Base-by-base conservation (phyloP, 2,797 vertebrate genomes). In the Cottoperca gobio region DNA sequence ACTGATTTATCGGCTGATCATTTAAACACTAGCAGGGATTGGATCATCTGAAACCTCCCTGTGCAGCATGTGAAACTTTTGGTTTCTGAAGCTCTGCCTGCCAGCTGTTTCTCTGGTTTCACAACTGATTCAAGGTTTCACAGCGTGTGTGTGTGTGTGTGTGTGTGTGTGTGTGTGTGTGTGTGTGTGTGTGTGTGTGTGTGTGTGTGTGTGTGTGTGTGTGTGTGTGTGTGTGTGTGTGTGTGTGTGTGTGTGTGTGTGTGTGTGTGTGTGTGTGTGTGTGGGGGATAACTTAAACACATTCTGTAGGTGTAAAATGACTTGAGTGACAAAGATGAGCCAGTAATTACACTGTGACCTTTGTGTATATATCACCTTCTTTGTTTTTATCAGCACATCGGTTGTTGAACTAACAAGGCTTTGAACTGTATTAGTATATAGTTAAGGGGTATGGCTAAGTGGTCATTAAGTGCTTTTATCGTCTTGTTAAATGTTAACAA, bases 61-160 rank as follows among this genome's bases (percentile, higher is more conserved):
- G 43, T 43, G 13, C 24, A 60, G 21, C 43, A 28, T 13, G 19
- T 21, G 7, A 62, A 80, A 35, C 31, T 62, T 16, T 52, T 65
- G 43, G 21, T 26, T 69, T 28, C 53, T 54, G 40, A 53, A 35
- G 31, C 19, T 35, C 23, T 11, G n/a, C 43, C 61, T 16, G 16
- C n/a, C 79, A 71, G 70, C 82, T 78, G 58, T 74, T 70, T 69
- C 49, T 67, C 46, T 53, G 40, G 23, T 69, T 80, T 80, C 57
- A 58, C 62, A 73, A 23, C 48, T 46, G 17, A 58, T 55, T 55
- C 8, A 54, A 28, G 58, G 48, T 73, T 72, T 52, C 55, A 48
- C 57, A 61, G n/a, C n/a, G n/a, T n/a, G n/a, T n/a, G n/a, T n/a
- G n/a, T n/a, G n/a, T n/a, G n/a, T n/a, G n/a, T n/a, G n/a, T n/a